A percentile compares a stretch with the other conserved stretches of the same genome.
Evolutionary conservation across 2,888 invertebrate species (phyloP).

Genomic region (Chesias legatella): DNA sequence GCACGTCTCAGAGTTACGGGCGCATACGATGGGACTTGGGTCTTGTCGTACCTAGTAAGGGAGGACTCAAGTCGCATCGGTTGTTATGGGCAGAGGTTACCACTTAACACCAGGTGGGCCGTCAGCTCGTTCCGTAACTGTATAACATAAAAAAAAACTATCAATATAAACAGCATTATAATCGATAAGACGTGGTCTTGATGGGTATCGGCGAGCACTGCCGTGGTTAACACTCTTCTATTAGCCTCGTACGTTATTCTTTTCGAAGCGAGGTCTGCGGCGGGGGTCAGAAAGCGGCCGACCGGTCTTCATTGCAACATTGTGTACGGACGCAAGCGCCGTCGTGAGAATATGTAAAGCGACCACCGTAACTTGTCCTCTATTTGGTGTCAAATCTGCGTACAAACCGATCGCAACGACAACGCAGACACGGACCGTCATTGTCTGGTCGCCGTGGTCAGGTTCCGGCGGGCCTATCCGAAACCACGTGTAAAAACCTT

Average conservation of each 20-base stretch:
- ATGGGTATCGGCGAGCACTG: constrained; percentile 36
- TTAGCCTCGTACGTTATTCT: constrained; percentile 49
- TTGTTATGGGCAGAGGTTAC: too few relatives aligned
- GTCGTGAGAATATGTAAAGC: constrained; percentile 65
- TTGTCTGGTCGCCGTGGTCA: constrained; percentile 34
- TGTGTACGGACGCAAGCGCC: constrained; percentile 65
- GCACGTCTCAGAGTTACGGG: too few relatives aligned
- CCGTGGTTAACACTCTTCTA: constrained; percentile 43
- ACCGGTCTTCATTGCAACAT: constrained; percentile 69
- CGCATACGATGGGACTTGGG: too few relatives aligned
- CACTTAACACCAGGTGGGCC: too few relatives aligned
- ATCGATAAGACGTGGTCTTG: constrained; percentile 42
- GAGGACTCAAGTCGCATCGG: too few relatives aligned
- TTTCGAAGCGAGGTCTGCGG: constrained; percentile 48
- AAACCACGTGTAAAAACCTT: constrained; percentile 59
- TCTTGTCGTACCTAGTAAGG: too few relatives aligned
- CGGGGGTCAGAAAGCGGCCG: constrained; percentile 51
- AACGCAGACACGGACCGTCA: constrained; percentile 30
- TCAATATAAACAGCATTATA: constrained; percentile 43
- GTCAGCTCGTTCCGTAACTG: too few relatives aligned
- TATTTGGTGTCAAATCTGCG: constrained; percentile 26
- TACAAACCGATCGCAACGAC: constrained; percentile 20
- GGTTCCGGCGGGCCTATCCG: constrained; percentile 50
- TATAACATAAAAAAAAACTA: too few relatives aligned
- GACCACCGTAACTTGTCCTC: constrained; percentile 45